phyloP scores from a whole-genome alignment of 35 echinoderm and acorn worm genomes.

The Apostichopus californicus region DNA sequence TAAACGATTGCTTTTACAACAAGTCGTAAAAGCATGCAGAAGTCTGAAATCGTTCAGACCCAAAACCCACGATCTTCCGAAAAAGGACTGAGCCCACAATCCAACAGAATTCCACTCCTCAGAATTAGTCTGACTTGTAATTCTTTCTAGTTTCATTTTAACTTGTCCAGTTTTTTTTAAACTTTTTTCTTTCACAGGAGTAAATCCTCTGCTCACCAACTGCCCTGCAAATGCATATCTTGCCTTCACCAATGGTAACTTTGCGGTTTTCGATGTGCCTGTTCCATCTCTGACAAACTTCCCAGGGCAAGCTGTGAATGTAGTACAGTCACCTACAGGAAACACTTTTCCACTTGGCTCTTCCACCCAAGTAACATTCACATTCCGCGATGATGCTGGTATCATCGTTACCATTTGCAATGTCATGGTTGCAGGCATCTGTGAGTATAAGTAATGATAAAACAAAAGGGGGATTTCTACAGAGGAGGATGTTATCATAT shows the following conservation, averaged over 20 bases:
- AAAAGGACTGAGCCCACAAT: too few relatives aligned
- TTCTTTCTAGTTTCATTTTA: too few relatives aligned
- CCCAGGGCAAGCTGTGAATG: background rate
- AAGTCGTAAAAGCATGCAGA: too few relatives aligned
- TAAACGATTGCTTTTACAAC: too few relatives aligned
- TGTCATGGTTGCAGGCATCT: background rate
- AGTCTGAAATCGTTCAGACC: too few relatives aligned
- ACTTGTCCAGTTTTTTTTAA: too few relatives aligned
- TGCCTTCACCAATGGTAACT: background rate
- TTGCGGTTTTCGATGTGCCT: slow-evolving; percentile 11
- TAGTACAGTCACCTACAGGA: background rate
- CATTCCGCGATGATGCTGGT: slow-evolving; percentile 1
- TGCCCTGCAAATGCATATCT: background rate
- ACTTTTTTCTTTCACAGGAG: background rate
- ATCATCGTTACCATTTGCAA: background rate
- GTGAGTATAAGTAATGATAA: background rate
- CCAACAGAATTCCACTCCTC: too few relatives aligned
- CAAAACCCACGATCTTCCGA: too few relatives aligned
- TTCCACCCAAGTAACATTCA: background rate
- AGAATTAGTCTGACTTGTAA: too few relatives aligned
- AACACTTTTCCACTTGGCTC: background rate
- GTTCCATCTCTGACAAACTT: slow-evolving; percentile 21
- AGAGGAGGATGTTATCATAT: background rate
- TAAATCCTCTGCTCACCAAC: background rate
- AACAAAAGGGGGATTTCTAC: too few relatives aligned